A percentile compares a stretch with the other conserved stretches of the same genome.
phyloP scores from a whole-genome alignment of 2,113 vertebrate species.

The Stictonetta naevosa region DNA sequence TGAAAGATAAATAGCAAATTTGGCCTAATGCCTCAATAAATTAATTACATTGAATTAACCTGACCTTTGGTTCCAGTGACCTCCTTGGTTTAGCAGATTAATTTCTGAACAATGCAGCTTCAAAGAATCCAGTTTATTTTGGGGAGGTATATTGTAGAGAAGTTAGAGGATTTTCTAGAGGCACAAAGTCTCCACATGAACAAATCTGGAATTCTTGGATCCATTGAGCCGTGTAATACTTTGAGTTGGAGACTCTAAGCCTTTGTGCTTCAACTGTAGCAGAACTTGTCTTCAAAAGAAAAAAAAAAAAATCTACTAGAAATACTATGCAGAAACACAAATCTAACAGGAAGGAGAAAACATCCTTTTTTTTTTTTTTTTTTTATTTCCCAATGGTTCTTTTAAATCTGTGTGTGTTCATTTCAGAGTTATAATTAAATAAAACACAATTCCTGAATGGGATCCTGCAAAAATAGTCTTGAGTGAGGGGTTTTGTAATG shows the following conservation, averaged over 20 bases:
- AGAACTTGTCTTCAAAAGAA: background rate
- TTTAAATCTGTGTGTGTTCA: background rate
- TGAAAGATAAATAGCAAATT: background rate
- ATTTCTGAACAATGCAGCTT: background rate
- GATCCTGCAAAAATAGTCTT: background rate
- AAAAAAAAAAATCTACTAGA: background rate
- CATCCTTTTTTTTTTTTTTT: too few relatives aligned
- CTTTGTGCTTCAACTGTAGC: background rate
- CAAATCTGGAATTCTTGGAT: background rate
- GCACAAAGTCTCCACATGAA: background rate
- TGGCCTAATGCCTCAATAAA: background rate
- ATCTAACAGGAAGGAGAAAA: background rate
- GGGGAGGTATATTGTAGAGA: background rate
- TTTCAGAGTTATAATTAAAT: background rate
- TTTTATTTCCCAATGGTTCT: background rate
- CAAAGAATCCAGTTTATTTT: background rate
- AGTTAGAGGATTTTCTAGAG: background rate
- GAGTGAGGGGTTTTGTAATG: background rate
- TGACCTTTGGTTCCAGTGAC: background rate
- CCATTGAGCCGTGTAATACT: background rate
- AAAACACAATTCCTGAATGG: background rate
- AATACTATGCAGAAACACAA: background rate
- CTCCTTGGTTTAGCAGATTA: background rate
- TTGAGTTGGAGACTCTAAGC: background rate
- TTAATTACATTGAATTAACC: constrained; percentile 1